Percentiles rank a stretch among this genome's conserved stretches.
Evolutionary conservation across 2,113 vertebrate genomes (phyloP).

Genomic region (Solea solea): DNA sequence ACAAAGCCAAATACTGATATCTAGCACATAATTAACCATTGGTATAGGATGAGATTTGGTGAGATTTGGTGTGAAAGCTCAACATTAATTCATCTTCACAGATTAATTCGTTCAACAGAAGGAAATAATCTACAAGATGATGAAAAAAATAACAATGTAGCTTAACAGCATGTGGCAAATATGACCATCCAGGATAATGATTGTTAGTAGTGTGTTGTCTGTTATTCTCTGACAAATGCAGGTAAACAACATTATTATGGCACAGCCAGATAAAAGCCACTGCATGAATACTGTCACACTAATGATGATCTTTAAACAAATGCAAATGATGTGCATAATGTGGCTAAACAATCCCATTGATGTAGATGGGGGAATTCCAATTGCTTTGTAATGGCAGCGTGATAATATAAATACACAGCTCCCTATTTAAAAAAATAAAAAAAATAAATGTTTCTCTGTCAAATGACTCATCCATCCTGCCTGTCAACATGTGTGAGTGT

Average conservation of each 20-base stretch:
- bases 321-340: conserved; percentile 33
- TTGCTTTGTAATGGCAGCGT: neutral
- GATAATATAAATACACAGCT: conserved; percentile 13
- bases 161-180: neutral
- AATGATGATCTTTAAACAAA: conserved; percentile 17
- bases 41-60: neutral
- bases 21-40: neutral
- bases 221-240: conserved; percentile 17
- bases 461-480: conserved; percentile 49
- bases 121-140: neutral
- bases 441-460: conserved; percentile 2
- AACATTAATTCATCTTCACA: too few species aligned
- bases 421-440: neutral
- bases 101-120: neutral
- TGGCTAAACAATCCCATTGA: neutral
- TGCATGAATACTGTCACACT: neutral
- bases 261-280: neutral
- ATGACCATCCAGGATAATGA: neutral
- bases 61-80: neutral
- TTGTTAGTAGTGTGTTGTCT: neutral
- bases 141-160: too few species aligned
- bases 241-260: neutral
- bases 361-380: neutral
- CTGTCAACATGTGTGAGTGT: conserved; percentile 44
- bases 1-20: neutral